Base-by-base conservation (phyloP, 2,113 vertebrate genomes). In the Eulemur macaco region DNA sequence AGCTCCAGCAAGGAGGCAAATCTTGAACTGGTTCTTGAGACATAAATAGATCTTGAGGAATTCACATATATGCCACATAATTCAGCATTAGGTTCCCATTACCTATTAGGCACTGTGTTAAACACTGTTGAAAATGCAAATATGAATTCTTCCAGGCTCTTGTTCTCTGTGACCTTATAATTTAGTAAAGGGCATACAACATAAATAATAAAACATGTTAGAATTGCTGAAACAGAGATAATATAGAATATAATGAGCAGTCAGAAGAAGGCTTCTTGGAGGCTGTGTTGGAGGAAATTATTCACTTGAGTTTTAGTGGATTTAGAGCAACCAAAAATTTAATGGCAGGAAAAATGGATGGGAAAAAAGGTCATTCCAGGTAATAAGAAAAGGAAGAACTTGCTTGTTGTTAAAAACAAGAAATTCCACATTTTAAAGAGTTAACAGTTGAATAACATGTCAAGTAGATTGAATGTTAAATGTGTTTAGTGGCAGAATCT, bases 61-160 rank as follows among this genome's bases (percentile, higher is more conserved):
- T 73, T 78, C 45, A 88, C 17, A 29, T 27, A 8, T 47, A 60
- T 47, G 68, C 14, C 45, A 52, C 11, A 27, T 52, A 91, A 91
- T 76, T 95, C 50, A 84, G 21, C 20, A 86, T 50, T 76, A 87
- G 66, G 7, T 60, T 89, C 12, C 34, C 10, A 68, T 10, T 93
- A 42, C 37, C n/a, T 92, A 81, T 60, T 77, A 89, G 60, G 80
- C 15, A 86, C 42, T 23, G 3, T 64, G 13, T 25, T 89, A 78
- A 93, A 80, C 6, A 68, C 10, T 93, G 83, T 80, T 34, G 47
- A 85, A 94, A 94, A 90, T 83, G 37, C 64, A 93, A 95, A 86
- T 37, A 74, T 76, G 47, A 94, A 54, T 93, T 89, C 91, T 91
- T 6, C 37, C 68, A 76, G 50, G 66, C 37, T 86, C 63, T 78